A percentile compares a stretch with the other conserved stretches of the same genome.
phyloP scores from a whole-genome alignment of 2,888 invertebrate species.

The Orthosia gothica region DNA sequence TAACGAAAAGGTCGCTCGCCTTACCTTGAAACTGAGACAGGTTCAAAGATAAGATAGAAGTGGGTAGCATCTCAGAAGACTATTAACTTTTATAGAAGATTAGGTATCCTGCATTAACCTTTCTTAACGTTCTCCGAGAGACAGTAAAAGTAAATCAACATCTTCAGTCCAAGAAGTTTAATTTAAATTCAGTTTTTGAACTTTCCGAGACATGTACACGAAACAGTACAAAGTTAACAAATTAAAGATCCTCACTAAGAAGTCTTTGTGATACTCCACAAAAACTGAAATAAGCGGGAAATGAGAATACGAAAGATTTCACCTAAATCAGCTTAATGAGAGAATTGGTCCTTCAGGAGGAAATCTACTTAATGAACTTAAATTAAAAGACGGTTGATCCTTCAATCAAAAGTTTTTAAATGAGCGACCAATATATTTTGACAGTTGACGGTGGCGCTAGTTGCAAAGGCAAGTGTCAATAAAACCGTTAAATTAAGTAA shows the following conservation, averaged over 20 bases:
- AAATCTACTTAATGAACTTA: conserved; percentile 50
- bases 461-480: conserved; percentile 7
- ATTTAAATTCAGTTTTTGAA: conserved; percentile 55
- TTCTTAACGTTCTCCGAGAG: conserved; percentile 24
- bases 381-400: conserved; percentile 40
- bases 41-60: conserved; percentile 14
- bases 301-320: conserved; percentile 52
- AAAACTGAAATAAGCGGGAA: conserved; percentile 47
- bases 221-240: conserved; percentile 55
- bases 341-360: conserved; percentile 42
- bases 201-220: conserved; percentile 31
- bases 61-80: conserved; percentile 6
- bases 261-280: conserved; percentile 39
- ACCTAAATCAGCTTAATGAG: conserved; percentile 58
- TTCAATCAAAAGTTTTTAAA: conserved; percentile 40
- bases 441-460: background rate
- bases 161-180: conserved; percentile 38
- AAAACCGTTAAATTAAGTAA: conserved; percentile 3
- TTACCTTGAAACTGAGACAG: conserved; percentile 8
- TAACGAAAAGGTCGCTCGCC: conserved; percentile 9
- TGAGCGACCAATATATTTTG: conserved; percentile 10
- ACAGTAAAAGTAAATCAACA: conserved; percentile 46
- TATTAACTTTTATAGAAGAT: conserved; percentile 18
- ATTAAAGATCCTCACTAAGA: conserved; percentile 55
- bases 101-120: conserved; percentile 16